Percentiles rank a stretch among this genome's conserved stretches.
Conservation (phyloP, 2,888 invertebrate species). For the Tineola bisselliella region DNA sequence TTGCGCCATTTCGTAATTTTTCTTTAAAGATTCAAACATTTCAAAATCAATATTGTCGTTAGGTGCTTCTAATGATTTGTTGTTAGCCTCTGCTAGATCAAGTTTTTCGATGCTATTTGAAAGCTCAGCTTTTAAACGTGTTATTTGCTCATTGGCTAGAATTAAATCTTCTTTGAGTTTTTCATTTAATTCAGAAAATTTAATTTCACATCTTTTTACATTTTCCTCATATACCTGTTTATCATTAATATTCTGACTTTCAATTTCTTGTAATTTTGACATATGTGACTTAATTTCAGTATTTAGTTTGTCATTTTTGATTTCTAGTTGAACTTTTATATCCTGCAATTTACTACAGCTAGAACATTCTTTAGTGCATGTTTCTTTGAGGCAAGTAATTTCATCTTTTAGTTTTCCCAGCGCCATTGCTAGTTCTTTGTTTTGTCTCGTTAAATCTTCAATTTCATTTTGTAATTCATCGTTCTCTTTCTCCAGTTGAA, state of each 20-base stretch:
- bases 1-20: constrained; percentile 29
- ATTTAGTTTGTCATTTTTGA: no score
- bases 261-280: neutral
- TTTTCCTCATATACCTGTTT: neutral
- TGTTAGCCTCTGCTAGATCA: neutral
- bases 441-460: constrained; percentile 41
- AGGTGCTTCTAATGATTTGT: neutral
- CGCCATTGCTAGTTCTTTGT: constrained; percentile 33
- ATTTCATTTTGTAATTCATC: constrained; percentile 46
- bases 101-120: neutral
- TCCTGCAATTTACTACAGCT: constrained; percentile 27
- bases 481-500: constrained; percentile 56
- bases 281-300: neutral
- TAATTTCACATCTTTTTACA: neutral
- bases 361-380: constrained; percentile 28
- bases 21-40: neutral
- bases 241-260: neutral
- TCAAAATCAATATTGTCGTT: neutral
- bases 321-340: constrained; percentile 20
- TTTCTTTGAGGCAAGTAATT: constrained; percentile 36
- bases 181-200: neutral
- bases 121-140: neutral
- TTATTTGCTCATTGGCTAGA: neutral
- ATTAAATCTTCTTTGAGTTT: neutral
- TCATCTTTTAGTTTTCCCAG: constrained; percentile 34